Percentiles rank a stretch among this genome's conserved stretches.
Conservation (phyloP, 2,113 vertebrate species). For the Mormoops blainvillei region DNA sequence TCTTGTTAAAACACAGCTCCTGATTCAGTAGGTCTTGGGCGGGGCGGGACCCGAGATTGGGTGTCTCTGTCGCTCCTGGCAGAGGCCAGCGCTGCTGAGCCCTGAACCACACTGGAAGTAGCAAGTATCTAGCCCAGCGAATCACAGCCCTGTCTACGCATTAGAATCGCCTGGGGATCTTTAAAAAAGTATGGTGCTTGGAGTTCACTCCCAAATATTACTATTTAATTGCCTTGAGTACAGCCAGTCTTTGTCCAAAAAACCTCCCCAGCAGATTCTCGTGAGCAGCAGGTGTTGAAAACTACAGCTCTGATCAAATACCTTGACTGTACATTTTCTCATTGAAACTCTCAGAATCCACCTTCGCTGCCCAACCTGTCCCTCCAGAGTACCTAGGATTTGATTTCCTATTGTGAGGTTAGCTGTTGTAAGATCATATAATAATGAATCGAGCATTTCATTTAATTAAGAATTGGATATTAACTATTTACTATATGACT, state of each 20-base stretch:
- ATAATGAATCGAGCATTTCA: background rate
- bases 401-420: background rate
- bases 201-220: background rate
- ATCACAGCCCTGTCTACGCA: background rate
- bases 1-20: background rate
- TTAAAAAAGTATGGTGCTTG: background rate
- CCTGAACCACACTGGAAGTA: background rate
- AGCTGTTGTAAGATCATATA: background rate
- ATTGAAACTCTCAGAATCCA: background rate
- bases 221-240: background rate
- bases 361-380: background rate
- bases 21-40: background rate
- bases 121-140: background rate
- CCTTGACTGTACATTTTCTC: background rate
- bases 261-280: background rate
- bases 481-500: background rate
- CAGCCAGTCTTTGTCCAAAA: background rate
- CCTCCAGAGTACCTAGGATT: background rate
- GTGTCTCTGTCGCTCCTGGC: background rate
- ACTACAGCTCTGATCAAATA: background rate
- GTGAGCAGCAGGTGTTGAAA: background rate
- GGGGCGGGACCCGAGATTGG: fast-evolving
- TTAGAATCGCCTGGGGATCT: background rate
- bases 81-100: no score
- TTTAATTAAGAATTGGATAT: background rate